A percentile compares a stretch with the other conserved stretches of the same genome.
phyloP scores from a whole-genome alignment of 2,797 vertebrate species.

The Eulemur rubriventer region DNA sequence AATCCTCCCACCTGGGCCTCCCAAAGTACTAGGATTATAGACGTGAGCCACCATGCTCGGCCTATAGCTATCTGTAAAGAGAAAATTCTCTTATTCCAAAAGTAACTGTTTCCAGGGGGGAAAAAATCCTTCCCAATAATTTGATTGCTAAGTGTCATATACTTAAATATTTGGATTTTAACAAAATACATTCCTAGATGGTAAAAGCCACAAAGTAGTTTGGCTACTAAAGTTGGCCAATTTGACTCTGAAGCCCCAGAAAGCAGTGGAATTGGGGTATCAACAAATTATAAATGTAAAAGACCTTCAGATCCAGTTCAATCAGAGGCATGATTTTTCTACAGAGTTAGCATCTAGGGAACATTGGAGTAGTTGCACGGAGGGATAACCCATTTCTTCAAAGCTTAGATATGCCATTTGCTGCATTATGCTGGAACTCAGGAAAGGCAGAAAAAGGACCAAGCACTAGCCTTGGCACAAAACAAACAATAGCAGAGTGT shows the following conservation, averaged over 20 bases:
- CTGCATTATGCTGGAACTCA: background rate
- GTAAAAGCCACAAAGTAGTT: background rate
- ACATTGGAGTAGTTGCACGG: background rate
- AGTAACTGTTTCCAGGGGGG: background rate
- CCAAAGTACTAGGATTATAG: background rate
- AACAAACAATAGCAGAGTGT: background rate
- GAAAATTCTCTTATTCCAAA: background rate
- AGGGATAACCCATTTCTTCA: background rate
- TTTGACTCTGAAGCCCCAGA: background rate
- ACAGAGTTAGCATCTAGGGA: background rate
- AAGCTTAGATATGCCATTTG: background rate
- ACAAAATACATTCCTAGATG: background rate
- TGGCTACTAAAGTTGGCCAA: background rate
- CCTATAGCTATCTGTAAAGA: background rate
- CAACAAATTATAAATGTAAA: background rate
- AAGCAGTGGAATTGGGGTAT: background rate
- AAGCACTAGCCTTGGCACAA: background rate
- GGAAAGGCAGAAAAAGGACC: background rate
- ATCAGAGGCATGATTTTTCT: background rate
- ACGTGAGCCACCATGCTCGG: background rate
- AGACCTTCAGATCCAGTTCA: slow-evolving; percentile 9
- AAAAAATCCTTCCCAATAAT: background rate
- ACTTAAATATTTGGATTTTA: background rate
- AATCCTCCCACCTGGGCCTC: background rate
- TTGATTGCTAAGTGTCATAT: background rate